These are phyloP conservation scores for Camponotus fellah DNA, from an alignment of 2,888 invertebrate species.

Conservation along the genomic window DNA sequence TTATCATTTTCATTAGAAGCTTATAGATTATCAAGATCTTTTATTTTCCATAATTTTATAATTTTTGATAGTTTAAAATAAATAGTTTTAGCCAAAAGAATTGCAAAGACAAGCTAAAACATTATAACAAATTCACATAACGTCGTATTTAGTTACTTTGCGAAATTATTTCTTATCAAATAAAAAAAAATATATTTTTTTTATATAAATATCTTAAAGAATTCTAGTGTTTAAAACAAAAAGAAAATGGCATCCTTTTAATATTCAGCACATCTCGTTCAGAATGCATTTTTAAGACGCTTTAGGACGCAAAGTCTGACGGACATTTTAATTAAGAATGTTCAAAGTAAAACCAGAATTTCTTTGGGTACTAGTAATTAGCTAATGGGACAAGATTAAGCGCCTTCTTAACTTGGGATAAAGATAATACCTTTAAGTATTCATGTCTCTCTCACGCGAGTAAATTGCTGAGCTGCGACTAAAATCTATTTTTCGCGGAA, in stretches of 20 bases:
- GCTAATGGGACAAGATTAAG: slow-evolving; percentile 62
- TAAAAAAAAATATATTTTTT: not conserved
- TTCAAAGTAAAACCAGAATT: slow-evolving; percentile 58
- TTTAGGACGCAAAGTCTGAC: not conserved
- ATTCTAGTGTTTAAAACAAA: not conserved
- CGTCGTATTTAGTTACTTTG: not conserved
- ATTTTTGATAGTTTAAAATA: not conserved
- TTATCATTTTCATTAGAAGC: not conserved
- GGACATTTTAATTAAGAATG: slow-evolving; percentile 57
- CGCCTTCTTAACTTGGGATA: slow-evolving; percentile 31
- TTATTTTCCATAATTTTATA: not conserved
- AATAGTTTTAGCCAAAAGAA: not conserved
- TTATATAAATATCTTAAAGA: not conserved
- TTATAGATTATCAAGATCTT: not conserved
- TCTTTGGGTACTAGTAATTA: slow-evolving; percentile 59
- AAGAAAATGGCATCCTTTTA: not conserved
- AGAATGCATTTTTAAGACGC: slow-evolving; percentile 38
- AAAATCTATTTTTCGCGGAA: not conserved
- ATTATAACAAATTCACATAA: not conserved
- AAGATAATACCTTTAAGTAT: slow-evolving; percentile 49
- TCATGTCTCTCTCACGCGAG: slow-evolving; percentile 17
- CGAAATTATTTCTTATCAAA: not conserved
- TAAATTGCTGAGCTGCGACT: slow-evolving; percentile 16
- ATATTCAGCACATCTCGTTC: slow-evolving; percentile 32
- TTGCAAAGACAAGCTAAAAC: not conserved